Evolutionary conservation across 2,888 invertebrate genomes (phyloP), one percentile per base, ranked within the genome.

Genomic region (Clanis bilineata): DNA sequence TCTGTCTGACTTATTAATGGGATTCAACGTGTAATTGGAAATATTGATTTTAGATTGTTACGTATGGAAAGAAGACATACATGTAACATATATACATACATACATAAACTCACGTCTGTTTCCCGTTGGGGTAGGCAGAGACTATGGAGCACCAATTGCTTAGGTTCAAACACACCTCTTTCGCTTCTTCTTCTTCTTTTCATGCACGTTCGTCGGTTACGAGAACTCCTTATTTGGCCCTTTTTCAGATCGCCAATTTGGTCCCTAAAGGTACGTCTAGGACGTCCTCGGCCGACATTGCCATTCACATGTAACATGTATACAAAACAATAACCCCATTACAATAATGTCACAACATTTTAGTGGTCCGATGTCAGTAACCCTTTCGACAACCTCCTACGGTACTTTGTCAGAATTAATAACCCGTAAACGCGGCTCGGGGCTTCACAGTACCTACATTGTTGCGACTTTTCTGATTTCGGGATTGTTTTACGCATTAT

Each of bases 401-500:
- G 74, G 84, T 72, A 88, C 88, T 90, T 88, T 92, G 81, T 92
- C 90, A 92, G 84, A 80, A 86, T 91, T 90, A 90, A 92, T 87
- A 88, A 77, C 81, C 85, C 92, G 88, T 89, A 80, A 90, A 90
- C 77, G 79, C 74, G 71, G 71, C 69, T 69, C 77, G 76, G 81
- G 76, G 72, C 71, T 69, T 76, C 79, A 74, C 81, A 71, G 77
- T 70, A 72, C 18, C 41, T 41, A 41, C 71, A 71, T 73, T 73
- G 80, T 75, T 70, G 71, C 79, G 77, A 83, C 80, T 90, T 88
- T 89, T 85, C 86, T 82, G 85, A 85, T 86, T 87, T 85, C 80
- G 76, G 81, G 85, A 90, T 90, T 90, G 90, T 91, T 90, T 90
- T 84, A 88, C 90, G 90, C 88, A 85, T 90, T 89, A 89, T 92